Percentiles rank a stretch among this genome's conserved stretches.
Conservation (phyloP, 1,140 invertebrate species). For the Littorina saxatilis region DNA sequence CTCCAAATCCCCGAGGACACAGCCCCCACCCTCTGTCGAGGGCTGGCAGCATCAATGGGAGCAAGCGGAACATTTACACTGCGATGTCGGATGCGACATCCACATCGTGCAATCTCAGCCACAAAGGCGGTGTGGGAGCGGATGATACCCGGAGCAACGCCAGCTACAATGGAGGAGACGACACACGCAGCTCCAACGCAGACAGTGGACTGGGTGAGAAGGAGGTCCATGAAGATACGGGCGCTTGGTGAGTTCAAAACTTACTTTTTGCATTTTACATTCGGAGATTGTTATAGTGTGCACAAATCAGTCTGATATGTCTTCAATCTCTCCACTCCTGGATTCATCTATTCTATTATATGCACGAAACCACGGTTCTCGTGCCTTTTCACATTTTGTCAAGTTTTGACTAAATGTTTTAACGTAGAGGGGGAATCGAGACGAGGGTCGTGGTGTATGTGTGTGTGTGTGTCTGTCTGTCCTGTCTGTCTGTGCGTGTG, state of each 20-base stretch:
- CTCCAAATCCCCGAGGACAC: neutral
- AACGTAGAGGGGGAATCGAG: too few relatives aligned
- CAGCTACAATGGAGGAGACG: neutral
- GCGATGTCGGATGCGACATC: conserved; percentile 3
- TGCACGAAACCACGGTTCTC: too few relatives aligned
- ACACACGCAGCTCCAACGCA: conserved; percentile 15
- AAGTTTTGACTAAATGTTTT: too few relatives aligned
- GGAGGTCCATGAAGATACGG: neutral
- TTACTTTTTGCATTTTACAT: neutral
- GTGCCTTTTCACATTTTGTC: too few relatives aligned
- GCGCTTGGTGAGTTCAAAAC: neutral
- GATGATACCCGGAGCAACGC: neutral
- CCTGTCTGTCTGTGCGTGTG: conserved; percentile 18
- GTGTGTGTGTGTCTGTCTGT: conserved; percentile 7
- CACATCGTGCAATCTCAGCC: neutral
- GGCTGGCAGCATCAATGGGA: too few relatives aligned
- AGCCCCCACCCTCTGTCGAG: neutral
- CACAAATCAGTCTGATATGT: too few relatives aligned
- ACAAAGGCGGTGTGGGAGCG: neutral
- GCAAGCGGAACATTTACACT: conserved; percentile 24
- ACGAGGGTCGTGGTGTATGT: too few relatives aligned
- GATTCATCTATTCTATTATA: too few relatives aligned
- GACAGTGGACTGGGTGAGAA: neutral
- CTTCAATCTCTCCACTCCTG: too few relatives aligned
- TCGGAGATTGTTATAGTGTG: too few relatives aligned